Evolutionary conservation across 1,140 invertebrate genomes (phyloP), one percentile per base, ranked within the genome.

Genomic region (Centruroides sculpturatus): DNA sequence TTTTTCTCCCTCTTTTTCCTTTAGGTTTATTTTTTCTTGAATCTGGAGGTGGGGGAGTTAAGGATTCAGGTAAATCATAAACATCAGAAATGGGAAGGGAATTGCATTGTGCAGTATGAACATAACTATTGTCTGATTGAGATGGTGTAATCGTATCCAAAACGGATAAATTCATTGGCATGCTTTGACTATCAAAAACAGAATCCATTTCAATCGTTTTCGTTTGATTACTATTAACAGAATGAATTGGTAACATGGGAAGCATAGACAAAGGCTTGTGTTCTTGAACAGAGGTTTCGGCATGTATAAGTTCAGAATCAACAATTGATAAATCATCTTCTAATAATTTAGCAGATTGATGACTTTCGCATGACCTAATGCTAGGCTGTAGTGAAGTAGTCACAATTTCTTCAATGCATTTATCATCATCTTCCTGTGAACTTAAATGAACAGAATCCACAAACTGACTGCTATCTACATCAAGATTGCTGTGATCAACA

Each of bases 151-250:
- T 41, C 5, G 41, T 41, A 41, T 41, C 41, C 8, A 41, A 41
- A 41, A 41, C 41, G 8, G 41, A 41, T 41, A 41, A 41, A 41
- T 41, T 41, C 41, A 41, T 41, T 41, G 41, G 41, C 41, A 41
- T 41, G 8, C 5, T 41, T 41, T 41, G 41, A 41, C 41, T 41
- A 41, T 41, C 41, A 41, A 41, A 41, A 41, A 41, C 41, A 6
- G 41, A 41, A 41, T 41, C 41, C 41, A 41, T 41, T 8, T 41
- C 41, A 6, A 41, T 41, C 8, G 41, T 41, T 41, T 41, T 41
- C 50, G 55, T 47, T 60, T 60, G 34, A 60, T 60, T 10, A 59
- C 7, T 52, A 41, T 64, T 64, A 3, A 60, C 62, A 59, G 60
- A 58, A 51, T 64, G 59, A 41, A 60, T 55, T 1, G 61, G 61